A percentile compares a stretch with the other conserved stretches of the same genome.
Evolutionary conservation across 2,888 invertebrate genomes (phyloP).

Genomic region (Corythucha ciliata): DNA sequence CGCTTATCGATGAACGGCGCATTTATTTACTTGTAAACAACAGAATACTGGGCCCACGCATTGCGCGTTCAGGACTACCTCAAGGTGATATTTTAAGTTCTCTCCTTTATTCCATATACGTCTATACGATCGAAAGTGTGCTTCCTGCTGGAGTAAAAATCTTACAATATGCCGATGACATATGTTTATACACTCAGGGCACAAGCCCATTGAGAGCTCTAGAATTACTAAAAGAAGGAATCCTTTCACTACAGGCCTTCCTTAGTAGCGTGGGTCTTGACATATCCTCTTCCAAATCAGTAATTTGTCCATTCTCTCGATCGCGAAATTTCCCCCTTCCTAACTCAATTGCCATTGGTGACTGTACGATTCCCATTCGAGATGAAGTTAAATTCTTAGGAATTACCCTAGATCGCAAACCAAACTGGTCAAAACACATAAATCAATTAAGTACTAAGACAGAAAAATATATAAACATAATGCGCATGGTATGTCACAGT

Average conservation of each 20-base stretch:
- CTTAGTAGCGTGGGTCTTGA: neutral
- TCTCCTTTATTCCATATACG: conserved; percentile 17
- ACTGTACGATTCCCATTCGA: conserved; percentile 1
- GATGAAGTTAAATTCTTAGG: conserved; percentile 4
- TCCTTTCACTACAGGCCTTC: neutral
- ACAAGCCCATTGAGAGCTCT: neutral
- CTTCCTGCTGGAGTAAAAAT: conserved; percentile 3
- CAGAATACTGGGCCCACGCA: conserved; percentile 1
- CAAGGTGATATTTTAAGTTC: conserved; percentile 17
- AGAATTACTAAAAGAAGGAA: neutral
- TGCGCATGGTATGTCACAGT: neutral
- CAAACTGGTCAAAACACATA: conserved; percentile 2
- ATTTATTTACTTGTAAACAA: conserved; percentile 8
- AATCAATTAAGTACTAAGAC: neutral
- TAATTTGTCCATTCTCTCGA: conserved; percentile 10
- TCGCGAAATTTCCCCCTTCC: too few species aligned
- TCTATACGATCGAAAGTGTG: neutral
- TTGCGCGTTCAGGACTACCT: conserved; percentile 3
- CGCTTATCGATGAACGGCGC: conserved; percentile 1
- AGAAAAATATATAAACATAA: conserved; percentile 3
- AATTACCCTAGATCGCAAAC: neutral
- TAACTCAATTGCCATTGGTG: too few species aligned
- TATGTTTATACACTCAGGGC: conserved; percentile 16
- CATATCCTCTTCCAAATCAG: neutral
- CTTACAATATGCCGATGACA: conserved; percentile 24